These are phyloP conservation scores for Catharus bicknelli DNA, from an alignment of 2,113 vertebrate genomes.

Conservation along the genomic window DNA sequence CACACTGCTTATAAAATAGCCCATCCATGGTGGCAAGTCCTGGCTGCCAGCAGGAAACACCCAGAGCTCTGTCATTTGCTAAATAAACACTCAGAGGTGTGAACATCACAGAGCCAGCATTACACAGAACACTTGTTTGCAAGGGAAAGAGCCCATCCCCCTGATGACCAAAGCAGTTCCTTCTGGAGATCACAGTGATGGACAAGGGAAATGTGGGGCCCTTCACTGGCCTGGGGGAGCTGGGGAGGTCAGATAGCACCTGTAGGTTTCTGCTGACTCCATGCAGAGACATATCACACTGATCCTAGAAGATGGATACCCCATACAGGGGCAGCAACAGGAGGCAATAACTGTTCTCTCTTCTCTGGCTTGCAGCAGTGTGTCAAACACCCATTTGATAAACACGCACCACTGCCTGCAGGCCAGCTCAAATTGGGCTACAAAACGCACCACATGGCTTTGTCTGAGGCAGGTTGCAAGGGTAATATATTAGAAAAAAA, in stretches of 20 bases:
- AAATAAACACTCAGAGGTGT: neutral
- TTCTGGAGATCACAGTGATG: neutral
- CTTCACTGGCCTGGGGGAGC: neutral
- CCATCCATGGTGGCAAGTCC: neutral
- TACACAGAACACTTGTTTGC: neutral
- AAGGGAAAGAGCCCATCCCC: neutral
- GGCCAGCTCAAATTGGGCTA: neutral
- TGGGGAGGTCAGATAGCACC: neutral
- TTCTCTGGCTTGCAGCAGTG: neutral
- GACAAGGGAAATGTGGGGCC: neutral
- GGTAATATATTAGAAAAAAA: neutral
- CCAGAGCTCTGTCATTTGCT: neutral
- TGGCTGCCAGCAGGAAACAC: neutral
- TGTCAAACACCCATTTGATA: neutral
- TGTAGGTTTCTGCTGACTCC: neutral
- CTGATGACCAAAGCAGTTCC: neutral
- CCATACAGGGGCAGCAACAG: neutral
- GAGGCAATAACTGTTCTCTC: neutral
- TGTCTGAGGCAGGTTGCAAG: conserved; percentile 7
- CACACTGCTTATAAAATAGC: neutral
- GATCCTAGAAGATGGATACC: neutral
- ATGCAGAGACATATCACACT: neutral
- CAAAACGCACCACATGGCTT: neutral
- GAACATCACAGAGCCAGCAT: neutral
- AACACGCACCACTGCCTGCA: neutral